Base-by-base conservation (phyloP, 2,888 invertebrate species). In the Noctua fimbriata region DNA sequence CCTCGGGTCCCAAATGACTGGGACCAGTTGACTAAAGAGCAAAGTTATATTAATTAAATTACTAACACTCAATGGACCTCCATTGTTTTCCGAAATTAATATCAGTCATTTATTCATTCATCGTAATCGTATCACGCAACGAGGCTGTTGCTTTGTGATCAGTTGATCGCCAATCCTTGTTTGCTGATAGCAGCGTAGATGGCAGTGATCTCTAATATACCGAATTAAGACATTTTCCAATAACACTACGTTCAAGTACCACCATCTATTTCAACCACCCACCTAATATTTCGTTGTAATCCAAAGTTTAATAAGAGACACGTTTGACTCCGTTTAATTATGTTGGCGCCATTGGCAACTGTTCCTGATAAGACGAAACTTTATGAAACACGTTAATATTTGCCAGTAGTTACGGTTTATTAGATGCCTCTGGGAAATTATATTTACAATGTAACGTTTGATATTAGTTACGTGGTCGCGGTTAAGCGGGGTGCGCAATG, bases 371-470 rank as follows among this genome's bases (percentile, higher is more conserved):
- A 90, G 80, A 81, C 72, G 71, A 65, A 89, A 89, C 87, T 89
- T 90, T 90, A 90, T 89, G 88, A 83, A 88, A 87, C 85, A 81
- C 86, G 88, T 87, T 88, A 89, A 89, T 90, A 90, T 90, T 90
- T 86, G 81, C 79, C 69, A 72, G 69, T 85, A 84, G 81, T 85
- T 83, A 88, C 83, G 79, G 89, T 84, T 89, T 87, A 90, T 84
- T 88, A 84, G 78, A 89, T 85, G 89, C 87, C 89, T 89, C 82
- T 85, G 87, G 87, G 88, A 87, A 88, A 89, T 90, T 87, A 90
- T 89, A 86, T 89, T 91, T 89, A 91, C 89, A 87, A 84, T 89
- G 86, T 90, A 83, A 82, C 71, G 71, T 85, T 83, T 87, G 89
- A 89, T 89, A 88, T 86, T 86, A 85, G 87, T 86, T 85, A 76